phyloP scores from a whole-genome alignment of 2,888 invertebrate genomes.

The Machimus rusticus region DNA sequence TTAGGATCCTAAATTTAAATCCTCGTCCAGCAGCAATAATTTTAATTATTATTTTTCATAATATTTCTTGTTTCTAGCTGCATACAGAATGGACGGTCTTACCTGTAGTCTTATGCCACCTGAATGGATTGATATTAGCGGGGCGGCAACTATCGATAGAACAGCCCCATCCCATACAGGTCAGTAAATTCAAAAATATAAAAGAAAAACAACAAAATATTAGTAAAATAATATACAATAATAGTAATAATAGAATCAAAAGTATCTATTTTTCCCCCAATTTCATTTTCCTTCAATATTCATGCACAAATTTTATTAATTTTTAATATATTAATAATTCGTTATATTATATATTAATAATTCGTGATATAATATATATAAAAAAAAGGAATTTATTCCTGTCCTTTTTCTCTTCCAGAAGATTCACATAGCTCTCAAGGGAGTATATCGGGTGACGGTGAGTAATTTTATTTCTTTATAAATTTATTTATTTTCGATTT shows the following conservation, averaged over 20 bases:
- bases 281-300: no score
- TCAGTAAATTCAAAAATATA: slow-evolving; percentile 46
- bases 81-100: slow-evolving; percentile 46
- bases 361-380: neutral
- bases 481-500: neutral
- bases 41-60: neutral
- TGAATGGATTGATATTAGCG: slow-evolving; percentile 58
- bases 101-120: slow-evolving; percentile 51
- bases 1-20: neutral
- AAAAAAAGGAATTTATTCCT: neutral
- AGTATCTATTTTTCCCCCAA: no score
- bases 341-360: neutral
- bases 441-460: slow-evolving; percentile 62
- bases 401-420: slow-evolving; percentile 52
- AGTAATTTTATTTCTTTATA: slow-evolving; percentile 51
- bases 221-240: no score
- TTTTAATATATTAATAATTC: no score
- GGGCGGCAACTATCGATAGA: slow-evolving; percentile 46
- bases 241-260: no score
- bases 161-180: slow-evolving; percentile 53
- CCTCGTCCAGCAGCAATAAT: neutral
- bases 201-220: no score
- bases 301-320: no score
- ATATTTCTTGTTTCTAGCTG: slow-evolving; percentile 28
- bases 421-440: slow-evolving; percentile 62